Conservation (phyloP, 1,140 invertebrate genomes). For the Ceratosolen fusciceps region DNA sequence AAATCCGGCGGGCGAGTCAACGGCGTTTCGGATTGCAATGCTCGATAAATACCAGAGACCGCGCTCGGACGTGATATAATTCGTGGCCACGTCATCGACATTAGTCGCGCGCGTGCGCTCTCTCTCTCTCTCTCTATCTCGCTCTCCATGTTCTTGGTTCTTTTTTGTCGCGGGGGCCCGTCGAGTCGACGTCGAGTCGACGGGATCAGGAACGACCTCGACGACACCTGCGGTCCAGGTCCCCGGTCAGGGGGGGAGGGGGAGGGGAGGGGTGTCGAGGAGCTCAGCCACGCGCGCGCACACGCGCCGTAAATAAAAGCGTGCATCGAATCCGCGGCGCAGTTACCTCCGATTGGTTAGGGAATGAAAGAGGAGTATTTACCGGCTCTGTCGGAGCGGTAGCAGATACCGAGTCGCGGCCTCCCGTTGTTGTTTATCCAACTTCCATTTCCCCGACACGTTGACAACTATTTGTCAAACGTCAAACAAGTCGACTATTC, state of each 20-base stretch:
- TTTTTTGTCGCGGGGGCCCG: no score
- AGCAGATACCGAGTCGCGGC: not conserved
- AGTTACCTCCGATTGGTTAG: slow-evolving; percentile 15
- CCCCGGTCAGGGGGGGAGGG: no score
- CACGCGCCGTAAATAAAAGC: slow-evolving; percentile 22
- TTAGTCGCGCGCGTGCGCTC: not conserved
- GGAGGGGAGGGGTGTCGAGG: no score
- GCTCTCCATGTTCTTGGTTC: not conserved
- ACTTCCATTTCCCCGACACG: not conserved
- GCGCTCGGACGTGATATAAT: not conserved
- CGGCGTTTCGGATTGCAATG: no score
- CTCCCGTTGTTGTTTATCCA: slow-evolving; percentile 30
- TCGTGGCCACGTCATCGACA: not conserved
- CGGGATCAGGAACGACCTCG: no score
- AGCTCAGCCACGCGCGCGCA: no score
- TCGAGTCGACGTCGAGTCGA: no score
- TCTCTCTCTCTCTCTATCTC: not conserved
- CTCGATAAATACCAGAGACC: no score
- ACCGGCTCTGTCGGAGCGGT: slow-evolving; percentile 3
- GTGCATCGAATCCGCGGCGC: not conserved
- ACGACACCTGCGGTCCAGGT: no score
- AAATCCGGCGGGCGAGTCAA: not conserved
- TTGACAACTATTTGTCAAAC: slow-evolving; percentile 48
- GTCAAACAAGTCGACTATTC: slow-evolving; percentile 26
- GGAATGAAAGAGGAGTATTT: not conserved